Evolutionary conservation across 1,140 invertebrate genomes (phyloP), one percentile per base, ranked within the genome.

Genomic region (Goniozus legneri): DNA sequence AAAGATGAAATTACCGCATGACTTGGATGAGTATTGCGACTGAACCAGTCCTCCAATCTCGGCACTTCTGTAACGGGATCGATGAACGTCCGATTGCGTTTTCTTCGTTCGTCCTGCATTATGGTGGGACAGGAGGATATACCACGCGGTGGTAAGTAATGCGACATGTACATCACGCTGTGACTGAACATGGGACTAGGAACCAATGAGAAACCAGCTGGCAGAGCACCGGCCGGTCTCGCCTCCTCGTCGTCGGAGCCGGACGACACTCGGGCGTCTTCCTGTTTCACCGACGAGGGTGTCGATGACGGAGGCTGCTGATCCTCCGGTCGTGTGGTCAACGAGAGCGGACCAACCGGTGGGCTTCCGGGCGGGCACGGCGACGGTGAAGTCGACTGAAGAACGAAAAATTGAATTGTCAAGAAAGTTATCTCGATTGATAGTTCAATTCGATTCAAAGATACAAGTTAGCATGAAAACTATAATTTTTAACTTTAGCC

Each of bases 51-150:
- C 69, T 98, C 95, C 44, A 98, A 78, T 55, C 92, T 84, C 3
- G 95, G 95, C 35, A 98, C 95, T 80, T 98, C 96, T 16, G 92
- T 94, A 10, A 97, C 91, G 0, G 95, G 96, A 77, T 98, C 96
- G 56, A 98, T 98, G 71, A 98, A 98, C n/a, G 95, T 97, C 49
- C 96, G 83, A 72, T 97, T 97, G 24, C 95, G 82, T 72, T 95
- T 95, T 24, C 92, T 81, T 40, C 93, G 82, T 67, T 95, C 91
- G 57, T 92, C 91, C 1, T 61, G 79, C 80, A 61, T 83, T 74
- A 60, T 82, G 70, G 57, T 74, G 63, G 50, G 83, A 80, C 62
- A 87, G 71, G 62, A 82, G 24, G 82, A 69, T 8, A 74, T 67
- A 44, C 66, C 71, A 38, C 72, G 72, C 13, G 75, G 70, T 41